Percentiles rank a stretch among this genome's conserved stretches.
phyloP scores from a whole-genome alignment of 30 jellyfish, hydroid and myxozoan genomes.

The Pelagia noctiluca region DNA sequence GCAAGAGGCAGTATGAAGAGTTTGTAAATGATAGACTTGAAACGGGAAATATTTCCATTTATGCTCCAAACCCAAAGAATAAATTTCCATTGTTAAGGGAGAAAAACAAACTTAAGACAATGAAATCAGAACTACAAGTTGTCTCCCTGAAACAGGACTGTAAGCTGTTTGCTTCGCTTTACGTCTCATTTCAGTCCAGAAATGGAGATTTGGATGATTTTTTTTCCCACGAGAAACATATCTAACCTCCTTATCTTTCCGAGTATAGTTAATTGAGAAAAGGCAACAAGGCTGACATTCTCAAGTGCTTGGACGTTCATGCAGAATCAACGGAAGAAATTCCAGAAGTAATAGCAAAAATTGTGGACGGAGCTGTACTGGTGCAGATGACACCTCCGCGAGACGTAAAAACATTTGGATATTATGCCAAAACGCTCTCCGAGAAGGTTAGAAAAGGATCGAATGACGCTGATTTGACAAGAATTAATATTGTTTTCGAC shows the following conservation, averaged over 20 bases:
- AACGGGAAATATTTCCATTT: neutral
- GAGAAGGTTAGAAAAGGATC: neutral
- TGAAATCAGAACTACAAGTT: conserved; percentile 7
- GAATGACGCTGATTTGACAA: neutral
- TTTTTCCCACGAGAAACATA: conserved; percentile 21
- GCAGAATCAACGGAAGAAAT: neutral
- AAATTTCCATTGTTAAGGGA: neutral
- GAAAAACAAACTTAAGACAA: neutral
- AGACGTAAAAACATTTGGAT: conserved; percentile 15
- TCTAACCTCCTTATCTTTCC: conserved; percentile 23
- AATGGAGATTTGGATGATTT: conserved; percentile 21
- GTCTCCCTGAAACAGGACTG: conserved; percentile 12
- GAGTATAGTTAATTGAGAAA: conserved; percentile 22
- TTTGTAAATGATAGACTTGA: conserved; percentile 34
- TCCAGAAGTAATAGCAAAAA: conserved; percentile 3
- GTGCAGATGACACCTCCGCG: conserved; percentile 34
- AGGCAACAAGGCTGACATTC: conserved; percentile 28
- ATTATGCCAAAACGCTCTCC: conserved; percentile 7
- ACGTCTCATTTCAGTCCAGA: conserved; percentile 21
- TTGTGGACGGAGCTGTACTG: conserved; percentile 14
- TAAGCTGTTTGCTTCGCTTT: conserved; percentile 23
- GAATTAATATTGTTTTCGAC: conserved; percentile 1
- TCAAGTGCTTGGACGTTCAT: conserved; percentile 28
- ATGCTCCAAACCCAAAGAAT: conserved; percentile 7
- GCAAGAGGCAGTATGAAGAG: conserved; percentile 14